Conservation (phyloP, 1,140 invertebrate genomes). For the Bombyx mori region DNA sequence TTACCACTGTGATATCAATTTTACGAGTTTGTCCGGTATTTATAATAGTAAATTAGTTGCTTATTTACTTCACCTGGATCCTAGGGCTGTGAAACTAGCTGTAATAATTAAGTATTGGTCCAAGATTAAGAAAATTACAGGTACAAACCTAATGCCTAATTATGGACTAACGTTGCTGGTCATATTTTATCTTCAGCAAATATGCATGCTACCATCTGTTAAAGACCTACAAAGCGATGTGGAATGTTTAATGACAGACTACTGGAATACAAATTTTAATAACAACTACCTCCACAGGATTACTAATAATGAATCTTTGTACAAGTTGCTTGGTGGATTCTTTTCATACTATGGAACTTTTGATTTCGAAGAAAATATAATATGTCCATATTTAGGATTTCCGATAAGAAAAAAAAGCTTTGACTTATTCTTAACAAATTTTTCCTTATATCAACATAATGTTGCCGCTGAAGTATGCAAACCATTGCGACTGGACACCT, state of each 20-base stretch:
- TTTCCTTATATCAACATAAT: conserved; percentile 59
- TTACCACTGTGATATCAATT: conserved; percentile 77
- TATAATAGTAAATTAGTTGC: conserved; percentile 75
- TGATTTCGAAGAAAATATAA: conserved; percentile 62
- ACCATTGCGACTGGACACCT: conserved; percentile 41
- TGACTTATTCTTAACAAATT: conserved; percentile 38
- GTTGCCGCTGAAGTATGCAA: conserved; percentile 29
- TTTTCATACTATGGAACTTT: conserved; percentile 73
- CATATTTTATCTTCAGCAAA: conserved; percentile 76
- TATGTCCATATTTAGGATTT: conserved; percentile 71
- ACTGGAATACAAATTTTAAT: conserved; percentile 39
- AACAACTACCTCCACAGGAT: conserved; percentile 4
- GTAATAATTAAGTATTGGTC: conserved; percentile 80
- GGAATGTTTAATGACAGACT: conserved; percentile 15
- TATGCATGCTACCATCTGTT: conserved; percentile 38
- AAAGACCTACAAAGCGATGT: conserved; percentile 22
- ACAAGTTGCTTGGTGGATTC: conserved; percentile 72
- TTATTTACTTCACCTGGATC: conserved; percentile 69
- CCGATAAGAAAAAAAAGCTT: conserved; percentile 59
- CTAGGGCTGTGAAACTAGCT: conserved; percentile 68
- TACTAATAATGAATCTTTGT: conserved; percentile 28
- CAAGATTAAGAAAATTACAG: conserved; percentile 69
- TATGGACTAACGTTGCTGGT: conserved; percentile 74
- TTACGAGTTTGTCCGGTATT: conserved; percentile 74
- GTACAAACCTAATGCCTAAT: conserved; percentile 67